Evolutionary conservation across 2,888 invertebrate species (phyloP).

Genomic region (Eupithecia abbreviata): DNA sequence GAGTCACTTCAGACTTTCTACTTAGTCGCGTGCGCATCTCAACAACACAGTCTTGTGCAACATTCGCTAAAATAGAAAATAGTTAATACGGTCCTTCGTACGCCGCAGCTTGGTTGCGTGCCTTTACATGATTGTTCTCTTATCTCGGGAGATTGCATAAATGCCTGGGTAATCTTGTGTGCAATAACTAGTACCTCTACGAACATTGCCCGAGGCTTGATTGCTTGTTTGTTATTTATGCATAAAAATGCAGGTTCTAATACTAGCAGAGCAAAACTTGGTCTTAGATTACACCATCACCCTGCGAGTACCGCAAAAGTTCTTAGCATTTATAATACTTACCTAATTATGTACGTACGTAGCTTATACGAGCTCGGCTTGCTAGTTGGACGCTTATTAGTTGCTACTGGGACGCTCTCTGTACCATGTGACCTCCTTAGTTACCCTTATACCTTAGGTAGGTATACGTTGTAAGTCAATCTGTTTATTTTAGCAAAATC

Average conservation of each 20-base stretch:
- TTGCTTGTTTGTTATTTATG: constrained; percentile 22
- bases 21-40: constrained; percentile 62
- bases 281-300: neutral
- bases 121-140: constrained; percentile 43
- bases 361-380: neutral
- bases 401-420: neutral
- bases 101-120: constrained; percentile 42
- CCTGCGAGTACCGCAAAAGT: neutral
- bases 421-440: neutral
- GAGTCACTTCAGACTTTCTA: constrained; percentile 77
- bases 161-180: constrained; percentile 39
- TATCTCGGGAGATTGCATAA: constrained; percentile 42
- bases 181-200: constrained; percentile 40
- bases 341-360: neutral
- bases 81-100: constrained; percentile 56
- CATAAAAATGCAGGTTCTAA: constrained; percentile 2
- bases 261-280: neutral
- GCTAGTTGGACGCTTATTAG: neutral
- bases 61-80: constrained; percentile 76
- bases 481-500: neutral
- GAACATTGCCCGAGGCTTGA: constrained; percentile 25
- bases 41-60: constrained; percentile 69
- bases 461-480: neutral
- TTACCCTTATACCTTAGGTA: neutral
- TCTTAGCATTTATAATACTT: neutral